A percentile compares a stretch with the other conserved stretches of the same genome.
phyloP scores from a whole-genome alignment of 2,888 invertebrate species.

The Drosophila anceps region DNA sequence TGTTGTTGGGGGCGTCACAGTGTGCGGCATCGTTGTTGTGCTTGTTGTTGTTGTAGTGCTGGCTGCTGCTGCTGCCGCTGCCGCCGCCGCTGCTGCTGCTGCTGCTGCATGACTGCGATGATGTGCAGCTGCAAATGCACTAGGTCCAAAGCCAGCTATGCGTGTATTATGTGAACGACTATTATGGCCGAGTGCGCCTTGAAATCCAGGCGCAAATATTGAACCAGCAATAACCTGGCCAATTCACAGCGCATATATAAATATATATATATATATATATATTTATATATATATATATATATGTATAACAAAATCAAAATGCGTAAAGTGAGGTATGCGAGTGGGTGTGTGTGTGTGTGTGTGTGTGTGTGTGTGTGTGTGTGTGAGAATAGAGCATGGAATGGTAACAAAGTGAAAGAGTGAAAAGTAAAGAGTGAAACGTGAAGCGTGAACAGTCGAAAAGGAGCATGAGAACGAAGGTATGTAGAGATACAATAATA shows the following conservation, averaged over 20 bases:
- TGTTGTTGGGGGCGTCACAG: conserved; percentile 40
- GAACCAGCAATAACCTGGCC: conserved; percentile 84
- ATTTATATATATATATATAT: not conserved
- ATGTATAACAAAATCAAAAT: conserved; percentile 20
- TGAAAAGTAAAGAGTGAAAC: not conserved
- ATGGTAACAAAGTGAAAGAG: not conserved
- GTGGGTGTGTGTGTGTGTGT: not conserved
- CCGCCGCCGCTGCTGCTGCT: conserved; percentile 38
- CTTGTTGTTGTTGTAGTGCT: conserved; percentile 32
- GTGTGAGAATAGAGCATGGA: conserved; percentile 4
- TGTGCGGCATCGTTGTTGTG: conserved; percentile 44
- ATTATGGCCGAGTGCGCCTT: conserved; percentile 83
- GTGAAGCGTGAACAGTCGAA: not conserved
- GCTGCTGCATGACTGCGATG: conserved; percentile 60
- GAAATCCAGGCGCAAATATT: conserved; percentile 84
- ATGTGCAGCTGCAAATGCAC: conserved; percentile 44
- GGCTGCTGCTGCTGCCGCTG: conserved; percentile 43
- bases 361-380: not conserved
- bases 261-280: not conserved
- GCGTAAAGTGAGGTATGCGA: conserved; percentile 12
- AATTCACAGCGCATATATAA: conserved; percentile 29
- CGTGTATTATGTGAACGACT: conserved; percentile 83
- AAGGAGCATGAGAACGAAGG: conserved; percentile 45
- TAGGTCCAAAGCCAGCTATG: conserved; percentile 58
- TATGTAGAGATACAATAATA: conserved; percentile 65